Evolutionary conservation across 2,797 vertebrate species (phyloP).

Genomic region (Poecilia velifera): DNA sequence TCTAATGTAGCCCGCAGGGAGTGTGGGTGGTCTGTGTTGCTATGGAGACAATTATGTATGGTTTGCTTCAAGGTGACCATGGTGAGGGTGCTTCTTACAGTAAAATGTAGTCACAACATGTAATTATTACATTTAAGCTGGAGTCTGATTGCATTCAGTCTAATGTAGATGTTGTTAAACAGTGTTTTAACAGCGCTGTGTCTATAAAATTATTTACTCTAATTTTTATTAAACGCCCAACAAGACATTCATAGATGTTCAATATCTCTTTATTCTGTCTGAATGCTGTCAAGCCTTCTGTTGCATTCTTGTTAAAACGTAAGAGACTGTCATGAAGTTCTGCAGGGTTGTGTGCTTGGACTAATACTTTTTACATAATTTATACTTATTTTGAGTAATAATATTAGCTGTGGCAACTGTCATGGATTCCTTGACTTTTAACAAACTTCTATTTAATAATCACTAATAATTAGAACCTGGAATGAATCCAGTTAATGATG

Average conservation of each 20-base stretch:
- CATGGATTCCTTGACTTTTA: neutral
- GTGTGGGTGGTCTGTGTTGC: conserved; percentile 78
- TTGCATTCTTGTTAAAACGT: neutral
- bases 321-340: neutral
- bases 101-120: conserved; percentile 33
- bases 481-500: neutral
- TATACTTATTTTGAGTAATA: neutral
- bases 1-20: conserved; percentile 69
- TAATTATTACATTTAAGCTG: conserved; percentile 2
- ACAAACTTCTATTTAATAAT: neutral
- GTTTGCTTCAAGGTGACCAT: conserved; percentile 60
- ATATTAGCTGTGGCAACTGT: neutral
- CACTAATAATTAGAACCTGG: neutral
- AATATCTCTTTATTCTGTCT: neutral
- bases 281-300: neutral
- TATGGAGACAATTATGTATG: conserved; percentile 73
- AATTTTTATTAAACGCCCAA: neutral
- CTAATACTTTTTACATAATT: neutral
- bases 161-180: neutral
- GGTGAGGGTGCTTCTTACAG: conserved; percentile 51
- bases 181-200: conserved; percentile 1
- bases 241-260: neutral
- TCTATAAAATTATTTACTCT: neutral
- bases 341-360: neutral
- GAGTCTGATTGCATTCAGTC: neutral